Evolutionary conservation across 2,113 vertebrate genomes (phyloP).

Genomic region (human (Homo sapiens)): GRCh38 chr11:75175001-75175500

Average conservation of each 20-base stretch:
- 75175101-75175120: slow-evolving; percentile 35
- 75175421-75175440: neutral
- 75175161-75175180: slow-evolving; percentile 64
- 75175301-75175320: neutral
- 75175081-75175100: slow-evolving; percentile 65
- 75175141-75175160: slow-evolving; percentile 54
- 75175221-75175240: slow-evolving; percentile 69
- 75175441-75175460: neutral
- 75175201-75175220: slow-evolving; percentile 62
- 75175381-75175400: neutral
- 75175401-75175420: neutral
- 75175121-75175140: neutral
- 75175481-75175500: neutral
- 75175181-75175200: slow-evolving; percentile 72
- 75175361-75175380: neutral
- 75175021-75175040: neutral
- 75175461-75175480: neutral
- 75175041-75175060: slow-evolving; percentile 14
- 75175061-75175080: neutral
- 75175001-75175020: neutral
- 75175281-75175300: neutral
- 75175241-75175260: neutral
- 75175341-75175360: neutral
- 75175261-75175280: neutral
- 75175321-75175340: neutral